phyloP scores from a whole-genome alignment of 2,888 invertebrate species.

The Acanthococcus lagerstroemiae region DNA sequence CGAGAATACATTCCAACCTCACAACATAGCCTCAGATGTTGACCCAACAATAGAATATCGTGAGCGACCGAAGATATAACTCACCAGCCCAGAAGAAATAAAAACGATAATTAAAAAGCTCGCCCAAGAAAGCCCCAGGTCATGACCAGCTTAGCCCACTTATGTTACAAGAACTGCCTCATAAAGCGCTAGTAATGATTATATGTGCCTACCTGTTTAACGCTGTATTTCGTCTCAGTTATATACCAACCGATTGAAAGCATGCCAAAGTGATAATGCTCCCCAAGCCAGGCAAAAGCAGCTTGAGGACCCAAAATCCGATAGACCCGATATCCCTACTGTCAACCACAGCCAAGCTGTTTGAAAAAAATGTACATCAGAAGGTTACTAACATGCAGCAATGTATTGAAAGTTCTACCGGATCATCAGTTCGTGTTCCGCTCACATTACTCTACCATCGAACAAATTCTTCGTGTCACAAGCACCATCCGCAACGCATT shows the following conservation, averaged over 20 bases:
- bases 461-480: neutral
- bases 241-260: neutral
- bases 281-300: neutral
- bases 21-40: neutral
- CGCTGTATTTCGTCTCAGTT: neutral
- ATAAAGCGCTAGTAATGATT: neutral
- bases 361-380: neutral
- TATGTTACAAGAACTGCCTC: neutral
- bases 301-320: no score
- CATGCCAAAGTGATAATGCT: neutral
- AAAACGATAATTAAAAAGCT: neutral
- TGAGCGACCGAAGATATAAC: neutral
- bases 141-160: neutral
- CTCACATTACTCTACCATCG: neutral
- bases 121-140: neutral
- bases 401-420: neutral
- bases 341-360: neutral
- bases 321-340: neutral
- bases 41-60: neutral
- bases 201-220: neutral
- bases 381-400: neutral
- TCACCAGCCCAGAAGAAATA: neutral
- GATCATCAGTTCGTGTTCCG: neutral
- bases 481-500: neutral
- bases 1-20: neutral